Conservation (phyloP, 2,113 vertebrate species). For the Prolemur simus region DNA sequence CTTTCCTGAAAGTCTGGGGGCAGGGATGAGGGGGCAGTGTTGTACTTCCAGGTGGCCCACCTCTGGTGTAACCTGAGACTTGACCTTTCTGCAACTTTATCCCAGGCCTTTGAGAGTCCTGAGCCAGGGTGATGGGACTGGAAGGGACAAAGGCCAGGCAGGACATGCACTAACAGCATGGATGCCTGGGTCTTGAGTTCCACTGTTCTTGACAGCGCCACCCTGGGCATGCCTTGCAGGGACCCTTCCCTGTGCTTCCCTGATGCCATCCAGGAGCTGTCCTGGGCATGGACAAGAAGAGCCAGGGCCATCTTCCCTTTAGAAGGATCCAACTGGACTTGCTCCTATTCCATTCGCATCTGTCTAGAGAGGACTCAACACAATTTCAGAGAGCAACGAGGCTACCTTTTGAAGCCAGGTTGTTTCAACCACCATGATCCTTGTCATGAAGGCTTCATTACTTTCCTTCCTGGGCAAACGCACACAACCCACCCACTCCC, state of each 20-base stretch:
- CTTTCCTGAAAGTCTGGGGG: neutral
- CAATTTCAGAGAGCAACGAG: neutral
- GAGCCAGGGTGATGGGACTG: neutral
- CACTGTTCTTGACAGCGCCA: too few species aligned
- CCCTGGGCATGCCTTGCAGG: neutral
- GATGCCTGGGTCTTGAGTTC: neutral
- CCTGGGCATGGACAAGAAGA: neutral
- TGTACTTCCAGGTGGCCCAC: neutral
- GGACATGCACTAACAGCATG: neutral
- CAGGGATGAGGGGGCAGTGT: rapidly evolving
- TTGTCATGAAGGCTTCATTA: neutral
- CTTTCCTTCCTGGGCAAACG: neutral
- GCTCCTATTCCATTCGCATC: neutral
- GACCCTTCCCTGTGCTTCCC: neutral
- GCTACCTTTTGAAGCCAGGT: neutral
- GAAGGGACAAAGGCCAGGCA: neutral
- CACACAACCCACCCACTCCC: neutral
- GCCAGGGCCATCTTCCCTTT: neutral
- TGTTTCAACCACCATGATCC: neutral
- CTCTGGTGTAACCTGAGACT: neutral
- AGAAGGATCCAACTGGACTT: neutral
- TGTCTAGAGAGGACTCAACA: neutral
- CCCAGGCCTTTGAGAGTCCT: neutral
- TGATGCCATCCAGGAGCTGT: neutral
- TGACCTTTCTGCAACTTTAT: neutral